Conservation (phyloP, 2,113 vertebrate species). For the Columba livia region DNA sequence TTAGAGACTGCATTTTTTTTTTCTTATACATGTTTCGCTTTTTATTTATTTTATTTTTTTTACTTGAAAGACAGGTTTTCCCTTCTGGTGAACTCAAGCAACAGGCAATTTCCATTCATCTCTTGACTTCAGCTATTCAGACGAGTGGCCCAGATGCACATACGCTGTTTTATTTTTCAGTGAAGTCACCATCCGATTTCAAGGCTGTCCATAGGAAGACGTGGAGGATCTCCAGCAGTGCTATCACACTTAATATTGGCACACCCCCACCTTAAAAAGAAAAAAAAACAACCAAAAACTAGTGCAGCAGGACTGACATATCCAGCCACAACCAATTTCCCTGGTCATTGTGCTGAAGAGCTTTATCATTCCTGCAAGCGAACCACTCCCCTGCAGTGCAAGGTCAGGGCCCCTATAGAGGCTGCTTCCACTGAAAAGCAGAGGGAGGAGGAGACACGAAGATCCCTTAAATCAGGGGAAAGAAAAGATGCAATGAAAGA, state of each 20-base stretch:
- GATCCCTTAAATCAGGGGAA: background rate
- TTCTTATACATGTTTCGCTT: background rate
- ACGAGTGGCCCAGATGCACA: background rate
- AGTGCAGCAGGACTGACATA: background rate
- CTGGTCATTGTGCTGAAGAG: background rate
- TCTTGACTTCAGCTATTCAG: background rate
- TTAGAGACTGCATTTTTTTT: background rate
- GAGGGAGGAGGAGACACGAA: background rate
- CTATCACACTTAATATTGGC: background rate
- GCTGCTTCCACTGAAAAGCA: background rate
- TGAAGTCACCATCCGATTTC: background rate
- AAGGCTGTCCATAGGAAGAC: background rate
- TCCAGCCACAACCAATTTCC: background rate
- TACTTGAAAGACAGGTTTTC: background rate
- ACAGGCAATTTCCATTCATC: constrained; percentile 24
- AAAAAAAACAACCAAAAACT: background rate
- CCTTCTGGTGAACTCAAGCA: constrained; percentile 30
- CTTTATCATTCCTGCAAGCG: background rate
- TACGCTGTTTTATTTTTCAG: background rate
- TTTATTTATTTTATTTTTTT: background rate
- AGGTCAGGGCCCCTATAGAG: background rate
- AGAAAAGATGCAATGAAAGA: background rate
- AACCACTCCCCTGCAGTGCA: background rate
- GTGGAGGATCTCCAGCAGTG: background rate
- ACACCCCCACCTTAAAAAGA: background rate